These are phyloP conservation scores for Neodon shergylaensis DNA, from an alignment of 2,113 vertebrate genomes.

Conservation along the genomic window DNA sequence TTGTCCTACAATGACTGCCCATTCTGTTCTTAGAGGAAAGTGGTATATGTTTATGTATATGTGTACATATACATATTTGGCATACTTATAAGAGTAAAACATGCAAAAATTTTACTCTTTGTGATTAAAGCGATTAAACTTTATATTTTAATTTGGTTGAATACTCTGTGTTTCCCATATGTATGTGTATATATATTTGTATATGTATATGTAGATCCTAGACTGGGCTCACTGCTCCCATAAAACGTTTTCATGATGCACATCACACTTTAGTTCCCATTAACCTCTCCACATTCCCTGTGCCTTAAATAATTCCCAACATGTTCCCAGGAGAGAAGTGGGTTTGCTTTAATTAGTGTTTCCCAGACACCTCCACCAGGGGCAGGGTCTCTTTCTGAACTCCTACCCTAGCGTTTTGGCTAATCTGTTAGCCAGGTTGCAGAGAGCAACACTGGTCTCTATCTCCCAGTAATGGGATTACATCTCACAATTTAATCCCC, in stretches of 20 bases:
- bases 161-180: neutral
- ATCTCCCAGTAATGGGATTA: neutral
- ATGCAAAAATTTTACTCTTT: neutral
- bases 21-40: neutral
- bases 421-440: neutral
- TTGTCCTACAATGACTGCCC: neutral
- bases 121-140: constrained; percentile 28
- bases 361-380: neutral
- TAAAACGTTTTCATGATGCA: neutral
- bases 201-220: neutral
- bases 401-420: neutral
- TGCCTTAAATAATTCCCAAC: neutral
- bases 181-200: no score
- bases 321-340: neutral
- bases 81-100: neutral
- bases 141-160: neutral
- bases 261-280: neutral
- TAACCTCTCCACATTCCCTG: neutral
- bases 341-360: neutral
- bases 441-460: neutral
- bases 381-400: neutral
- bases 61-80: neutral
- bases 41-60: no score
- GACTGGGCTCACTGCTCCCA: neutral
- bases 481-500: neutral